These are phyloP conservation scores for Pachymerium ferrugineum DNA, from an alignment of 2,888 invertebrate species.

Conservation along the genomic window DNA sequence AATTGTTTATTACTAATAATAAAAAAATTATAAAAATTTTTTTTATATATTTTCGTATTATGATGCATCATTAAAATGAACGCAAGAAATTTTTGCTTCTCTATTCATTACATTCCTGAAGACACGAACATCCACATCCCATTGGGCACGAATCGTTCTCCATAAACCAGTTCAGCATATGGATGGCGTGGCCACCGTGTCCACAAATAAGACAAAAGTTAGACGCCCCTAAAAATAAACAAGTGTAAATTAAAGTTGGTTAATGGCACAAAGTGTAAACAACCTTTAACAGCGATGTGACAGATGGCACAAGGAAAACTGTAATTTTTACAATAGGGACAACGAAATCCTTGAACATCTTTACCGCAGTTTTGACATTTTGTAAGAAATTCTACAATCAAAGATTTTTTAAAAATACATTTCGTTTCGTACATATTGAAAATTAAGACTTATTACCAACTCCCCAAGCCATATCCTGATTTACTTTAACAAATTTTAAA, in stretches of 20 bases:
- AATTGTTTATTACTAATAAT: no score
- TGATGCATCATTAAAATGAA: no score
- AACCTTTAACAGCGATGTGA: slow-evolving; percentile 74
- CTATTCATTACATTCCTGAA: slow-evolving; percentile 59
- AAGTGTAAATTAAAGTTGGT: slow-evolving; percentile 7
- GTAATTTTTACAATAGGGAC: slow-evolving; percentile 63
- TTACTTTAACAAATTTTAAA: slow-evolving; percentile 57
- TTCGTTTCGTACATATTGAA: not conserved
- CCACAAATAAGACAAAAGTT: slow-evolving; percentile 84
- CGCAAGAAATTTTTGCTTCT: no score
- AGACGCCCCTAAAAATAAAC: slow-evolving; percentile 51
- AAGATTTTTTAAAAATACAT: not conserved
- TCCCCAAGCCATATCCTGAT: slow-evolving; percentile 55
- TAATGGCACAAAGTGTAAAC: not conserved
- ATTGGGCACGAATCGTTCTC: slow-evolving; percentile 74
- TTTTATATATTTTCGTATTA: no score
- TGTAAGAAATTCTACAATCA: slow-evolving; percentile 58
- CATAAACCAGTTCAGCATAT: slow-evolving; percentile 77
- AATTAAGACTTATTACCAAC: slow-evolving; percentile 47
- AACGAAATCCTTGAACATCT: slow-evolving; percentile 59
- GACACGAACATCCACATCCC: slow-evolving; percentile 87
- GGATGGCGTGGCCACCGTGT: slow-evolving; percentile 84
- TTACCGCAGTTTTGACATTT: slow-evolving; percentile 66
- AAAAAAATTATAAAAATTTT: no score
- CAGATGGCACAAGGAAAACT: slow-evolving; percentile 78